Percentiles rank a stretch among this genome's conserved stretches.
These are phyloP conservation scores for Cladopsammia gracilis DNA, from an alignment of 64 coral and sea anemone species.

Conservation along the genomic window DNA sequence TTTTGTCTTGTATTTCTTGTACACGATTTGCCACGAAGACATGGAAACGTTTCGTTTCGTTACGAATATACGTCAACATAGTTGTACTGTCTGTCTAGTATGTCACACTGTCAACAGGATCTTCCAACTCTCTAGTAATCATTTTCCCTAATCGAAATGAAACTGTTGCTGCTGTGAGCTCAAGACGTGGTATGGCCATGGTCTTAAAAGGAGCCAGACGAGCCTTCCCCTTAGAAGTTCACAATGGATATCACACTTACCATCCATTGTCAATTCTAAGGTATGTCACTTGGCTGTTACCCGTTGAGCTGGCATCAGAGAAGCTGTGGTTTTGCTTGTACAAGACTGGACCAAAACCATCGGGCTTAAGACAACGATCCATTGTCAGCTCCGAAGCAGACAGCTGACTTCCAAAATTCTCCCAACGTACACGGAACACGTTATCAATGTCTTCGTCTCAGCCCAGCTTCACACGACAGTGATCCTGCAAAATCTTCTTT, in stretches of 20 bases:
- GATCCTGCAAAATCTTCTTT: slow-evolving; percentile 66
- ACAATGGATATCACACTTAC: slow-evolving; percentile 17
- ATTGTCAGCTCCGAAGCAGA: neutral
- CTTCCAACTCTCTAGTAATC: slow-evolving; percentile 19
- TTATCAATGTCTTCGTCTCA: slow-evolving; percentile 63
- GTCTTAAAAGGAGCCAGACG: slow-evolving; percentile 47
- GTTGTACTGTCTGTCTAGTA: slow-evolving; percentile 71
- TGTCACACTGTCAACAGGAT: slow-evolving; percentile 1
- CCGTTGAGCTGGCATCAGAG: slow-evolving; percentile 62
- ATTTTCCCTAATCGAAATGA: slow-evolving; percentile 28
- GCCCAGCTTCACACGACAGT: slow-evolving; percentile 26
- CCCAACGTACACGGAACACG: slow-evolving; percentile 42
- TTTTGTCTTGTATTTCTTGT: slow-evolving; percentile 37
- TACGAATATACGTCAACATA: slow-evolving; percentile 43
- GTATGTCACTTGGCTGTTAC: slow-evolving; percentile 63
- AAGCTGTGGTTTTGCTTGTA: slow-evolving; percentile 64
- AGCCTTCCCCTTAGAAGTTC: slow-evolving; percentile 61
- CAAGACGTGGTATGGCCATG: slow-evolving; percentile 50
- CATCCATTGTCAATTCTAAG: slow-evolving; percentile 11
- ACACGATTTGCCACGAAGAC: slow-evolving; percentile 49
- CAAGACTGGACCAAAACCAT: slow-evolving; percentile 50
- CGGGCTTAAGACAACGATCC: slow-evolving; percentile 66
- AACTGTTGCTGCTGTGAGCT: slow-evolving; percentile 9
- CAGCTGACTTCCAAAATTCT: slow-evolving; percentile 42
- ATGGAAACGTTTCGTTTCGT: slow-evolving; percentile 31